Evolutionary conservation across 92 coral and sea anemone species (phyloP).

Genomic region (Muricea muricata): DNA sequence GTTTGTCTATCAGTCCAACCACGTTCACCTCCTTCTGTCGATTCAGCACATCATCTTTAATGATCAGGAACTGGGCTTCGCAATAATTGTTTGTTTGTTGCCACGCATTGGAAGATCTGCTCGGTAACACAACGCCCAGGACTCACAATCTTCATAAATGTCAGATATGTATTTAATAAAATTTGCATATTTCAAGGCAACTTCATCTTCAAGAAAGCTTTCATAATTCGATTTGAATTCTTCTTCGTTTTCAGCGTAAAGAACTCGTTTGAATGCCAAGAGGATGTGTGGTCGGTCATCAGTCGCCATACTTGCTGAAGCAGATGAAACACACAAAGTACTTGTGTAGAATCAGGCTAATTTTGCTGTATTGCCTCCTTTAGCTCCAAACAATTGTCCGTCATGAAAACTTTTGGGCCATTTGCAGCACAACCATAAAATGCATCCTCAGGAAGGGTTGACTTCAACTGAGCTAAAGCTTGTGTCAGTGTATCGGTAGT

Average conservation of each 20-base stretch:
- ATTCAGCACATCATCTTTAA: constrained; percentile 40
- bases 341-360: constrained; percentile 21
- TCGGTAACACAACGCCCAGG: constrained; percentile 54
- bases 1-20: constrained; percentile 45
- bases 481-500: background rate
- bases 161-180: constrained; percentile 7
- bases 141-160: constrained; percentile 32
- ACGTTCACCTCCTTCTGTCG: constrained; percentile 48
- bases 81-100: constrained; percentile 46
- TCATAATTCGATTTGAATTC: background rate
- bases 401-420: constrained; percentile 19
- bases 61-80: constrained; percentile 37
- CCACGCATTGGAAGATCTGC: constrained; percentile 8
- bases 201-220: constrained; percentile 5
- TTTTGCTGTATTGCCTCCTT: background rate
- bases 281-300: constrained; percentile 32
- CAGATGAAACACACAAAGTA: constrained; percentile 18
- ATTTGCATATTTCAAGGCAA: constrained; percentile 31
- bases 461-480: background rate
- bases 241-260: constrained; percentile 13
- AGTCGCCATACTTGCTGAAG: constrained; percentile 32
- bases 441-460: background rate
- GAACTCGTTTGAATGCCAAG: constrained; percentile 12
- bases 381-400: constrained; percentile 12
- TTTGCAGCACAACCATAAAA: background rate